phyloP scores from a whole-genome alignment of 2,888 invertebrate genomes.

The Julus scanicus region DNA sequence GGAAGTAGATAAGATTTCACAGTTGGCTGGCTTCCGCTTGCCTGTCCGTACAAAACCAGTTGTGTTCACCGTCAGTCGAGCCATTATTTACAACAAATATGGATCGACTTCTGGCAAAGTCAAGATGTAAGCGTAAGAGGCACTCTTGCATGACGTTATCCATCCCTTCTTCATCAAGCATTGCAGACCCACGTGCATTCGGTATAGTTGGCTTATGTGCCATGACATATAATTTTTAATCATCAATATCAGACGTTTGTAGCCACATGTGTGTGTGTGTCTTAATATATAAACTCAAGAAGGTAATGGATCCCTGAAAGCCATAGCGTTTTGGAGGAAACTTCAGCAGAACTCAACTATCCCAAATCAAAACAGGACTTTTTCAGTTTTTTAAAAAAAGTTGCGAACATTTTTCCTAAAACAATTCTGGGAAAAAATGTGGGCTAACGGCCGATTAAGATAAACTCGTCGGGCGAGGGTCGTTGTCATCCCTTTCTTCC shows the following conservation, averaged over 20 bases:
- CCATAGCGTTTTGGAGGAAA: too few species aligned
- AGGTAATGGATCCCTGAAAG: too few species aligned
- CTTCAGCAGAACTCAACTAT: too few species aligned
- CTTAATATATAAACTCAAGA: too few species aligned
- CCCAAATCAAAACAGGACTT: too few species aligned
- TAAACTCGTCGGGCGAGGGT: constrained; percentile 12
- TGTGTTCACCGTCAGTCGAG: constrained; percentile 12
- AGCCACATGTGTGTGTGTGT: too few species aligned
- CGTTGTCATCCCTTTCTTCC: constrained; percentile 33
- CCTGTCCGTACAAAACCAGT: constrained; percentile 6
- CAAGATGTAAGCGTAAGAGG: neutral
- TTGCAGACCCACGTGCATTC: constrained; percentile 59
- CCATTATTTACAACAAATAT: neutral
- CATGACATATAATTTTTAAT: too few species aligned
- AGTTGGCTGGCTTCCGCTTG: constrained; percentile 33
- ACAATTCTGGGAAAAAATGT: constrained; percentile 27
- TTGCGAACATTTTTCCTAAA: neutral
- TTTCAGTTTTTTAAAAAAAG: neutral
- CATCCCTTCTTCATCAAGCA: constrained; percentile 76
- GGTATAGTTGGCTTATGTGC: too few species aligned
- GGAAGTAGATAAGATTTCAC: constrained; percentile 33
- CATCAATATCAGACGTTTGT: too few species aligned
- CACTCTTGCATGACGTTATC: neutral
- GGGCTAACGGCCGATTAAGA: constrained; percentile 33
- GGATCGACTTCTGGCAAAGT: neutral